phyloP scores from a whole-genome alignment of 2,797 vertebrate species.

The Argentina silus region DNA sequence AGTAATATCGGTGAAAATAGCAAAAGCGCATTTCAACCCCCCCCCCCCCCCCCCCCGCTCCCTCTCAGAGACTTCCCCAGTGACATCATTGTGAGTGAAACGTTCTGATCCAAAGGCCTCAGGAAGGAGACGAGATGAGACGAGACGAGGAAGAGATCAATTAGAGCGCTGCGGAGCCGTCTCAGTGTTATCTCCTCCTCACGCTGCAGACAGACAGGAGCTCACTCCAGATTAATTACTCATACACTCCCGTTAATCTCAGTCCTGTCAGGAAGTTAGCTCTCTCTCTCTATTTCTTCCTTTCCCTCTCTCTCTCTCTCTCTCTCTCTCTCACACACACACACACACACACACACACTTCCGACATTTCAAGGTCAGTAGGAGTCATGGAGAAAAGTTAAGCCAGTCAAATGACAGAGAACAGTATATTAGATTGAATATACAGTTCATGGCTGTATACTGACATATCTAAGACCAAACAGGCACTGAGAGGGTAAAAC shows the following conservation, averaged over 20 bases:
- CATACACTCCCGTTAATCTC: constrained; percentile 55
- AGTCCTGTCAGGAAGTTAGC: constrained; percentile 43
- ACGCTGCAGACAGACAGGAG: constrained; percentile 26
- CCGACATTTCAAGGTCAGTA: neutral
- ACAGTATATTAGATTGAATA: neutral
- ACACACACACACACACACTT: neutral
- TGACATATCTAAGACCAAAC: too few species aligned
- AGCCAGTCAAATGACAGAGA: neutral
- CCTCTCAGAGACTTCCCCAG: neutral
- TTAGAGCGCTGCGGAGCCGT: neutral
- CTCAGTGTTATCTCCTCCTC: neutral
- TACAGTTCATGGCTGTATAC: too few species aligned
- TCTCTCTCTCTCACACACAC: neutral
- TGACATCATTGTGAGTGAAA: constrained; percentile 40
- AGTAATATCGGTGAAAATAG: too few species aligned
- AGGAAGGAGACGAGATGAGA: neutral
- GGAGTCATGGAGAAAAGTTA: neutral
- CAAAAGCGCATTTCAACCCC: too few species aligned
- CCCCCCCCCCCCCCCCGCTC: neutral
- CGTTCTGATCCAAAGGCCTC: constrained; percentile 42
- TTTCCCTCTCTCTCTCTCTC: neutral
- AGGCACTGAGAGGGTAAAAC: too few species aligned
- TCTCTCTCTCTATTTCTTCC: neutral
- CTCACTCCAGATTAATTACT: constrained; percentile 49
- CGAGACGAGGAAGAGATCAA: constrained; percentile 1